A percentile compares a stretch with the other conserved stretches of the same genome.
Conservation (phyloP, 1,140 invertebrate genomes). For the Drosophila baimaii region DNA sequence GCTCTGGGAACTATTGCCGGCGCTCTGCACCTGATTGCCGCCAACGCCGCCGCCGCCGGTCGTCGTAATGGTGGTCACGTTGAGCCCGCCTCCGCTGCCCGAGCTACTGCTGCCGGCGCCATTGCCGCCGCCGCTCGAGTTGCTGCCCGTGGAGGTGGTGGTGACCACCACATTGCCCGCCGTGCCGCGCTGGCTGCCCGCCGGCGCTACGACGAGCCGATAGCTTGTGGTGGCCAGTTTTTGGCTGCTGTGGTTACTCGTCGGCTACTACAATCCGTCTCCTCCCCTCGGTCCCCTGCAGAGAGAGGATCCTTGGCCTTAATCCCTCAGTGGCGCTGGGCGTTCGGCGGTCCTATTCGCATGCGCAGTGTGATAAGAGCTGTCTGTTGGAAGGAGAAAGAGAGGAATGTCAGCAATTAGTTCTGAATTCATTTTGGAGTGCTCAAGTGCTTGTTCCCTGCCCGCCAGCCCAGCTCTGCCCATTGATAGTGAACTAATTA, state of each 20-base stretch:
- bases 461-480: neutral
- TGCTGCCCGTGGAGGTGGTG: conserved; percentile 31
- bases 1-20: conserved; percentile 51
- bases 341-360: conserved; percentile 35
- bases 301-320: conserved; percentile 12
- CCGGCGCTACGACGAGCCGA: conserved; percentile 71
- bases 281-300: conserved; percentile 1
- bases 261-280: neutral
- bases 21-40: conserved; percentile 47
- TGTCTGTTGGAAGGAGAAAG: conserved; percentile 1
- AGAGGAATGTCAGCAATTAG: neutral
- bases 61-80: conserved; percentile 82
- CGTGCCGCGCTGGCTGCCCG: conserved; percentile 57
- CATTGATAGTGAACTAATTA: conserved; percentile 22
- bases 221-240: conserved; percentile 77
- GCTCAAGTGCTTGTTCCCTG: neutral
- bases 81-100: conserved; percentile 64
- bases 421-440: neutral
- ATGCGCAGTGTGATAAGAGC: conserved; percentile 50
- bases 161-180: conserved; percentile 57
- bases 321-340: conserved; percentile 4
- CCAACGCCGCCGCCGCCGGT: conserved; percentile 36
- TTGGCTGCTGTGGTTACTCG: conserved; percentile 20
- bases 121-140: conserved; percentile 29
- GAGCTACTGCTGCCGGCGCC: conserved; percentile 22